Percentiles rank a stretch among this genome's conserved stretches.
These are phyloP conservation scores for Dendrocincla tyrannina DNA, from an alignment of 2,797 vertebrate species.

Conservation along the genomic window DNA sequence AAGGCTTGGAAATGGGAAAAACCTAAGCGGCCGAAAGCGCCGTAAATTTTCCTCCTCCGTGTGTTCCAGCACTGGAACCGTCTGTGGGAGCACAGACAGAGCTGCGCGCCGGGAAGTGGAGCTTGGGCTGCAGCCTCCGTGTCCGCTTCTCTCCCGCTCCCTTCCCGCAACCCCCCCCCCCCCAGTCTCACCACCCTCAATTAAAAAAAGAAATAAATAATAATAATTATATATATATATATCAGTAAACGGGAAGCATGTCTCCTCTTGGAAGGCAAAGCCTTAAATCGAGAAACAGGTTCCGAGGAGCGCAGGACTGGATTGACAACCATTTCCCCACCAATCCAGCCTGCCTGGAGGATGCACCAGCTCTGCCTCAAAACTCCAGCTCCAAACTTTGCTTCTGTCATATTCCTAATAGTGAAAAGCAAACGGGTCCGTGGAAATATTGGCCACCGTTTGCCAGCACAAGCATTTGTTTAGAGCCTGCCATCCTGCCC, in stretches of 20 bases:
- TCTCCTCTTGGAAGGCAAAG: background rate
- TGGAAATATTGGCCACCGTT: fast-evolving
- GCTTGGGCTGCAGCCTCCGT: background rate
- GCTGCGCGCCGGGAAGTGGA: background rate
- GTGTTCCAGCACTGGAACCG: background rate
- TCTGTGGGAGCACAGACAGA: background rate
- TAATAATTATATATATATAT: background rate
- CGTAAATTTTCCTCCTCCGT: background rate
- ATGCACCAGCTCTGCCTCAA: background rate
- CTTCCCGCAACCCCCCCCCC: background rate
- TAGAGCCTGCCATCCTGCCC: background rate
- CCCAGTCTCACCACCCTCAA: background rate
- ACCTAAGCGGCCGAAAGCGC: background rate
- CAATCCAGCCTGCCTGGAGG: background rate
- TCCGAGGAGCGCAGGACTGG: background rate
- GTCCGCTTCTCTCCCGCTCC: background rate
- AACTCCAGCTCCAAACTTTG: background rate
- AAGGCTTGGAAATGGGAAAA: background rate
- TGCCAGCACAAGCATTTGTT: background rate
- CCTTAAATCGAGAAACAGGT: background rate
- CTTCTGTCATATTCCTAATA: fast-evolving
- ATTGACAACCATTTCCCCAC: background rate
- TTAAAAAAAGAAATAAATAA: background rate
- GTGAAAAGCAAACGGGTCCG: background rate
- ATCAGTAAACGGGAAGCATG: background rate